Evolutionary conservation across 1,140 invertebrate genomes (phyloP), one percentile per base, ranked within the genome.

Genomic region (Trichoplusia ni): DNA sequence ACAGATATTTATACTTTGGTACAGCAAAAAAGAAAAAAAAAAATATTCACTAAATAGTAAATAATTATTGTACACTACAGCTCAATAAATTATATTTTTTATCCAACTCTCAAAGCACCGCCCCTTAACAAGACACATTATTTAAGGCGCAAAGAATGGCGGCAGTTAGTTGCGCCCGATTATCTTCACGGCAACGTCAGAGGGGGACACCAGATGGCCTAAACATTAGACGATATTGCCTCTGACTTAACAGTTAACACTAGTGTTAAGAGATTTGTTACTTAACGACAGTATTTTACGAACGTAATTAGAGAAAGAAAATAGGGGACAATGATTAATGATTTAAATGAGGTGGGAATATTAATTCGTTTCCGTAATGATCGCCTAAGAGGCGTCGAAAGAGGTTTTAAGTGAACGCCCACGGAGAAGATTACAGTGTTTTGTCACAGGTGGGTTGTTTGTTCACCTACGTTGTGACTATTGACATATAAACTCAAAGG

Each of bases 151-250:
- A 61, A 47, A 69, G 46, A 47, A 54, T 64, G 67, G 38, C 16
- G 23, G 31, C 66, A 66, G 73, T 81, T 81, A 77, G 74, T 79
- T 49, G 56, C 75, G 72, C 71, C 33, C 58, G 58, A 79, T 79
- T 77, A 75, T 70, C 72, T 37, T 51, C 44, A 37, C 31, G 54
- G 49, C 21, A 42, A 27, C 33, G 33, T 37, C 27, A 38, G 9
- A 6, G 27, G 54, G 42, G 64, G 63, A 54, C 66, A 68, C 49
- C 80, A 81, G 76, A 75, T 82, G 80, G 66, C 35, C 5, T 11
- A 37, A 44, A 69, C 75, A 77, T 82, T 80, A 80, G 69, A 31
- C 53, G 23, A 73, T 69, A 71, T 67, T 73, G 67, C 8, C 46
- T 29, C 37, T 23, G 13, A 42, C 23, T 38, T 58, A 58, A 58